Evolutionary conservation across 92 coral and sea anemone genomes (phyloP), one percentile per base, ranked within the genome.

Genomic region (Zoanthus solanderi): DNA sequence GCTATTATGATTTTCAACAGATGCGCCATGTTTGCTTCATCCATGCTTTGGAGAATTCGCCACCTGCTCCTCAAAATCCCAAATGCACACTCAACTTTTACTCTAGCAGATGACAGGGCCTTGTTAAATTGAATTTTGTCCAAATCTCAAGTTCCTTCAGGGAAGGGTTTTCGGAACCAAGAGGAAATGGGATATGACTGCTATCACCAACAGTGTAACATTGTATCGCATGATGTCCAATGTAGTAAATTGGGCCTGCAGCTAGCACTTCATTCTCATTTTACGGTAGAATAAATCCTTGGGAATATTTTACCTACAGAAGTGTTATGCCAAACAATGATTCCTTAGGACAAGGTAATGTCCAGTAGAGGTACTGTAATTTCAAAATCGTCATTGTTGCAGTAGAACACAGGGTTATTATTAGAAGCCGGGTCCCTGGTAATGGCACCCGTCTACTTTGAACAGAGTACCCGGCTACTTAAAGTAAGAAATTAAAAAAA

Each of bases 121-220:
- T 85, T 85, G 76, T 85, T 85, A 71, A 85, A 85, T 15, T 8
- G 23, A 11, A 58, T 78, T 74, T 85, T 83, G 11, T 42, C 48
- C 8, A 83, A 72, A 32, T 28, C 72, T 44, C 89, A 75, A 56
- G 83, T 75, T 6, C 72, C 45, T 23, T 85, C 74, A 16, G 83
- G 71, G 31, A 56, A 75, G 13, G 89, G 88, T 45, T 89, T 82
- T 53, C 10, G 83, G 15, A 89, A 56, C 84, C 88, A 83, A 15
- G 88, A 88, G 53, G 88, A 60, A 17, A 89, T 46, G 48, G 88
- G 88, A 71, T 89, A 84, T 28, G 92, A n/a, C n/a, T 88, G 54
- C 89, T 89, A 56, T 86, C 92, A 54, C 92, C 92, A 67, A 90
- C 90, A 28, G 86, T 75, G 48, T 90, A 85, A n/a, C 78, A 87